Percentiles rank a stretch among this genome's conserved stretches.
Conservation (phyloP, 2,797 vertebrate genomes). For the Myotis myotis region DNA sequence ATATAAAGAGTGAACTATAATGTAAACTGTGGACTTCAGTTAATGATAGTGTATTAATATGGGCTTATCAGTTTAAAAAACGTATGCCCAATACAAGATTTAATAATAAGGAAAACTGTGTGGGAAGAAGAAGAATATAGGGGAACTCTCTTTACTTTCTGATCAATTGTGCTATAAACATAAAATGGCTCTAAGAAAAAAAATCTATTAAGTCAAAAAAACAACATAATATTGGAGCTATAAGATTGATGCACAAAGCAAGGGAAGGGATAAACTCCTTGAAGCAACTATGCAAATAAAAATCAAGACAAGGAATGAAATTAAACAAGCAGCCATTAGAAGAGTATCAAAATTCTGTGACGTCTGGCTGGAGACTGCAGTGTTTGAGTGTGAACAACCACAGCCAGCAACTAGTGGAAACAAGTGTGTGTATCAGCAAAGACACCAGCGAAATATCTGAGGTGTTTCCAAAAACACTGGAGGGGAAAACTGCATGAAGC, state of each 20-base stretch:
- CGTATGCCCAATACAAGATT: not conserved
- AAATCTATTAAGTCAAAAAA: not conserved
- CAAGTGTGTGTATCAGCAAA: rapidly evolving
- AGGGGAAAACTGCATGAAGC: not conserved
- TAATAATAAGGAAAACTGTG: not conserved
- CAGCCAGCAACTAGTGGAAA: not conserved
- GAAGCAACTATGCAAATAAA: not conserved
- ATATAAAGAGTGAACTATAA: not conserved
- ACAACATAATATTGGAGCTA: not conserved
- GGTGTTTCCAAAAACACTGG: too few relatives aligned
- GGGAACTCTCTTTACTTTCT: not conserved
- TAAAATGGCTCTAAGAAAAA: not conserved
- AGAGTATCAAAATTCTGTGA: not conserved
- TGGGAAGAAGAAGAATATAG: not conserved
- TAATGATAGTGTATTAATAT: not conserved
- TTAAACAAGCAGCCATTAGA: not conserved
- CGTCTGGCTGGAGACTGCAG: not conserved
- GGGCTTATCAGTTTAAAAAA: not conserved
- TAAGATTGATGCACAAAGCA: not conserved
- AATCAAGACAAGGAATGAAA: not conserved
- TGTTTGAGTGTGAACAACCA: not conserved
- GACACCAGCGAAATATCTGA: rapidly evolving
- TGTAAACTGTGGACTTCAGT: not conserved
- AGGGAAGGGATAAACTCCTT: too few relatives aligned
- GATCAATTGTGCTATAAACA: not conserved